Conservation (phyloP, 2,797 vertebrate genomes). For the Glossophaga mutica region DNA sequence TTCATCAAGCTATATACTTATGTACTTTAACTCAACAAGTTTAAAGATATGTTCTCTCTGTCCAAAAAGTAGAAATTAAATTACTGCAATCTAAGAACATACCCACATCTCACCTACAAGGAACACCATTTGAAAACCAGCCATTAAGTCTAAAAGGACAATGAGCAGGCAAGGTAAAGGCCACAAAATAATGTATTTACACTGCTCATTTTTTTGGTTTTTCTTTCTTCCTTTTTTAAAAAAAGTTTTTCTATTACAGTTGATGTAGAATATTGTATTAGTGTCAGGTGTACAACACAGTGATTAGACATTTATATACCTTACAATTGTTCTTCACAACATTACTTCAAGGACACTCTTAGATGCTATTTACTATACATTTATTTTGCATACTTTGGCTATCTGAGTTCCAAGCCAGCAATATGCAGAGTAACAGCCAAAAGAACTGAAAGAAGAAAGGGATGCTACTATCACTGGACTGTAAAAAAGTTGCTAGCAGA, state of each 20-base stretch:
- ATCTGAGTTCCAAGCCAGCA: not conserved
- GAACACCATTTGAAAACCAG: not conserved
- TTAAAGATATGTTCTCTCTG: not conserved
- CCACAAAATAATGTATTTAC: not conserved
- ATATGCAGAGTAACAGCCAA: not conserved
- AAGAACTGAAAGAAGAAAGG: not conserved
- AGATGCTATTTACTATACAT: not conserved
- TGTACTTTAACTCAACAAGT: not conserved
- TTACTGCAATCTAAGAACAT: not conserved
- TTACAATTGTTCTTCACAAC: not conserved
- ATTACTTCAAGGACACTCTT: not conserved
- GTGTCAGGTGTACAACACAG: not conserved
- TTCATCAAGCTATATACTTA: not conserved
- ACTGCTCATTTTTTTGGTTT: not conserved
- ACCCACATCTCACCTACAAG: not conserved
- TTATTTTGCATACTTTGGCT: not conserved
- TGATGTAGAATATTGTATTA: not conserved
- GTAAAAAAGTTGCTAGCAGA: not conserved
- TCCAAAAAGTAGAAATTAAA: constrained; percentile 20
- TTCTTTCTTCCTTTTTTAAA: not conserved
- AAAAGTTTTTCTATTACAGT: not conserved
- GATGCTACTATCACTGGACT: not conserved
- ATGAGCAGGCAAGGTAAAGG: not conserved
- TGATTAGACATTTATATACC: not conserved
- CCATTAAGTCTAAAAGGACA: not conserved